Base-by-base conservation (phyloP, 2,113 vertebrate genomes). In the Dissostichus mawsoni region DNA sequence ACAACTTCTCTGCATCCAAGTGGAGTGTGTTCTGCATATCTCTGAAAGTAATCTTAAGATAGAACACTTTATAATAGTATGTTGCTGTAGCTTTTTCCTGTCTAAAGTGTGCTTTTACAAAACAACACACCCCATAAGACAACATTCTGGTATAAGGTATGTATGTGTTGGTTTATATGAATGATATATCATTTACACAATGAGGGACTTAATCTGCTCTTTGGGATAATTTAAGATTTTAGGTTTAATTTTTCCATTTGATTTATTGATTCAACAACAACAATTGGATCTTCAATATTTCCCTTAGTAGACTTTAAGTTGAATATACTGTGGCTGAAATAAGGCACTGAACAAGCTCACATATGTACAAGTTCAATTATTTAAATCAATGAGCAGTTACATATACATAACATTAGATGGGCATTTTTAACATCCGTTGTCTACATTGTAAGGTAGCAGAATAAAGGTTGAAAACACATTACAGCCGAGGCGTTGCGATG, bases 401-500 rank as follows among this genome's bases (percentile, higher is more conserved):
- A 12, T 65, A 5, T 48, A 41, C 17, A 55, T 55, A 4, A 55
- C 52, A 55, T 25, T 25, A 25, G 25, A 25, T 25, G 25, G 25
- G 25, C 25, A 25, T 25, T 25, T 25, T 25, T 25, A 25, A 25
- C 25, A 25, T 51, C 33, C 8, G 1, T 50, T 53, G 3, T n/a
- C 51, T 53, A 18, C 51, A n/a, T 9, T 17, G 7, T 18, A 18
- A 53, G 17, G 18, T n/a, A 14, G 11, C 44, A 17, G 11, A 11
- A 16, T 25, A 25, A 25, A 25, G 25, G 25, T 25, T 25, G 25
- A 25, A 25, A 25, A 25, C 25, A 25, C 25, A 25, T 25, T 25
- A 25, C 25, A 25, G 25, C 25, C 25, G 25, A 61, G 0, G 93
- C 7, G 85, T 85, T 3, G 86, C 93, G 1, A 93, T 88, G 11